These are phyloP conservation scores for Zaprionus lineosus DNA, from an alignment of 2,888 invertebrate genomes.

Conservation along the genomic window DNA sequence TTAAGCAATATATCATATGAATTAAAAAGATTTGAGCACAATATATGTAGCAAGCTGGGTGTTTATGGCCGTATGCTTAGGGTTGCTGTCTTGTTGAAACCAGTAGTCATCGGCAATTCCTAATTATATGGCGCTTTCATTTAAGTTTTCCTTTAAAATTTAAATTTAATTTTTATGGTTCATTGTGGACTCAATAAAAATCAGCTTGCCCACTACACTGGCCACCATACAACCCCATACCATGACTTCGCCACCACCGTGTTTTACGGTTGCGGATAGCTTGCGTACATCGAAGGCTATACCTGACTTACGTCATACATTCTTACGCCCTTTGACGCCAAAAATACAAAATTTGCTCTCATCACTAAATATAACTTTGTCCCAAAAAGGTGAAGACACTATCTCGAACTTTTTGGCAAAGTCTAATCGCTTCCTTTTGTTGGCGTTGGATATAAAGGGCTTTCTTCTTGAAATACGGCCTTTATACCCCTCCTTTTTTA, in stretches of 20 bases:
- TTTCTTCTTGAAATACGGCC: conserved; percentile 15
- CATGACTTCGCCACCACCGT: too few relatives aligned
- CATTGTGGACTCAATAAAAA: too few relatives aligned
- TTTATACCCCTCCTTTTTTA: conserved; percentile 12
- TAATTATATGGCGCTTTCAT: conserved; percentile 21
- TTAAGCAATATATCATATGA: too few relatives aligned
- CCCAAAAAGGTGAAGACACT: conserved; percentile 12
- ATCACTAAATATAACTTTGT: conserved; percentile 18
- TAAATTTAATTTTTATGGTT: conserved; percentile 14
- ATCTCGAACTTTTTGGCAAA: conserved; percentile 10
- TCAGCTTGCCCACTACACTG: too few relatives aligned
- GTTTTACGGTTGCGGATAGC: conserved; percentile 29
- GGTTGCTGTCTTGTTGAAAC: conserved; percentile 33
- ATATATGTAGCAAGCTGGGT: too few relatives aligned
- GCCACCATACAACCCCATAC: too few relatives aligned
- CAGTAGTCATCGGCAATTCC: conserved; percentile 1
- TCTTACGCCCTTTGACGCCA: conserved; percentile 17
- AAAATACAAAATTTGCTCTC: conserved; percentile 24
- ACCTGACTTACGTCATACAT: conserved; percentile 28
- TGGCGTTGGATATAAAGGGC: conserved; percentile 4
- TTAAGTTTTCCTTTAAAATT: conserved; percentile 26
- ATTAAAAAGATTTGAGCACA: too few relatives aligned
- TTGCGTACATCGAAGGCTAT: too few relatives aligned
- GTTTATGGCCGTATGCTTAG: conserved; percentile 27
- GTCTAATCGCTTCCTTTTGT: conserved; percentile 17